Evolutionary conservation across 2,888 invertebrate genomes (phyloP), one percentile per base, ranked within the genome.

Genomic region (Ganaspis brasiliensis): DNA sequence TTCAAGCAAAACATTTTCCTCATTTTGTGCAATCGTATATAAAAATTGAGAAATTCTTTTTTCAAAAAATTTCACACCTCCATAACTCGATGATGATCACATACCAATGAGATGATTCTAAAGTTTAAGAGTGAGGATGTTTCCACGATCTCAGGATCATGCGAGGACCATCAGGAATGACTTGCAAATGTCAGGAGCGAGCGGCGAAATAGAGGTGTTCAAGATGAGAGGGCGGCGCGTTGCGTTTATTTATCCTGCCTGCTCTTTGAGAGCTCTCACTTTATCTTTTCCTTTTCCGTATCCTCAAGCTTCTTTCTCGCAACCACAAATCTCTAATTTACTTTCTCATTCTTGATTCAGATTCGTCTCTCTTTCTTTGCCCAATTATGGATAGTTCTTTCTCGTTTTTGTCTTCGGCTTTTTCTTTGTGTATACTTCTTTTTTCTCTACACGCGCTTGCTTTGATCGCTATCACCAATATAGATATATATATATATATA

Each of bases 181-280:
- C 87, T 87, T 87, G 87, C 86, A 80, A 79, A 80, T 79, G 78
- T 79, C 76, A 76, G 76, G 73, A 82, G 88, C 87, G 73, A 82
- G 88, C 87, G 87, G 88, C 84, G 87, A 87, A 88, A 89, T 87
- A 89, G 89, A 89, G 89, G 89, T 87, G 89, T 89, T 83, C 86
- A 82, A 90, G 89, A 90, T 90, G 90, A 90, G 89, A 90, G 88
- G 89, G 90, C 90, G 88, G 89, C 88, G 83, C 85, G 86, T 87
- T 87, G 88, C 89, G 89, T 89, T 90, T 90, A 90, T 90, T 90
- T 90, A 90, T 89, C 90, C 89, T 90, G 86, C 87, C 89, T 84
- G 89, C 78, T 31, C 31, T 31, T 83, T 83, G 79, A 81, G 81
- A 81, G 80, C 83, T 80, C 79, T 77, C 77, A 55, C 52, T 35